Conservation (phyloP, 2,113 vertebrate genomes). For the Turdus rufiventris region DNA sequence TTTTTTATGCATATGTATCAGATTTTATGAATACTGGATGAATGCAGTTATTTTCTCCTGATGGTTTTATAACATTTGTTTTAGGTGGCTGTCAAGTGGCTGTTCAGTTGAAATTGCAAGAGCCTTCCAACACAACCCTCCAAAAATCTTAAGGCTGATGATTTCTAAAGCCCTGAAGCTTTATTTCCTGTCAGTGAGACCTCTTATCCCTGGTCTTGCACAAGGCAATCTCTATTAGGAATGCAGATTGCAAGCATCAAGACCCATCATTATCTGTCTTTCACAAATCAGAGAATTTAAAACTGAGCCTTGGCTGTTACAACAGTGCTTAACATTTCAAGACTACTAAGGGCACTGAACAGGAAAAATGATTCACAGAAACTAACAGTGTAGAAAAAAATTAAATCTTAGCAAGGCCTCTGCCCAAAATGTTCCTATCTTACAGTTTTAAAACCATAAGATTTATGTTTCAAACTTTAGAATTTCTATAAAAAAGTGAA, state of each 20-base stretch:
- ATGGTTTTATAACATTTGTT: slow-evolving; percentile 12
- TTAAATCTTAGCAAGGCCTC: not conserved
- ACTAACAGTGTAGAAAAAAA: not conserved
- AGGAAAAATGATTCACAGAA: slow-evolving; percentile 14
- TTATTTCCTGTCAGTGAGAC: slow-evolving; percentile 5
- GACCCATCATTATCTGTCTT: not conserved
- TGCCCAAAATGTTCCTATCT: not conserved
- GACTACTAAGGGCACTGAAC: not conserved
- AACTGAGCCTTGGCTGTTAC: not conserved
- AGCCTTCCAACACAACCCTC: not conserved
- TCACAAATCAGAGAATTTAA: slow-evolving; percentile 30
- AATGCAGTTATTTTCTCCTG: slow-evolving; percentile 1
- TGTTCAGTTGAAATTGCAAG: not conserved
- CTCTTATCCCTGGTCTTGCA: slow-evolving; percentile 1
- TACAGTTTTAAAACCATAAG: not conserved
- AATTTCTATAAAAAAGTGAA: slow-evolving; percentile 3
- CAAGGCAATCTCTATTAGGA: not conserved
- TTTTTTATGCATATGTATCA: slow-evolving; percentile 6
- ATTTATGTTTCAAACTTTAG: not conserved
- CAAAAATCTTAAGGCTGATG: not conserved
- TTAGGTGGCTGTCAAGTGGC: slow-evolving; percentile 26
- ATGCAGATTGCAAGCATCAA: not conserved
- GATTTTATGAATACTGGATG: not conserved
- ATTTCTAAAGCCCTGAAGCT: not conserved
- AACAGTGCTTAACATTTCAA: not conserved